These are phyloP conservation scores for Champsocephalus esox DNA, from an alignment of 2,797 vertebrate genomes.

Conservation along the genomic window DNA sequence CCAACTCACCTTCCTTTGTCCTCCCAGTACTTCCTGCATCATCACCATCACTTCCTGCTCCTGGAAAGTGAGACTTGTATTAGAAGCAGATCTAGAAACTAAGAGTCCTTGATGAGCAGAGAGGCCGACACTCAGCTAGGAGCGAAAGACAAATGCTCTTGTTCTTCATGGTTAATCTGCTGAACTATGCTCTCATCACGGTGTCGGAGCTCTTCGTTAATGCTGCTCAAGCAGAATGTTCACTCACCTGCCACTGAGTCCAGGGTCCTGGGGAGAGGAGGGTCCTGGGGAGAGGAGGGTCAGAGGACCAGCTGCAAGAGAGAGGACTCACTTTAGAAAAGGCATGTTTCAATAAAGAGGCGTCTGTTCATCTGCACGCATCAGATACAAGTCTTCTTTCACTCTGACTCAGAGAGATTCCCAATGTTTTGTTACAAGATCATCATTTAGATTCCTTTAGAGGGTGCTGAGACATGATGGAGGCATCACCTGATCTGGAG, in stretches of 20 bases:
- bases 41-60: no score
- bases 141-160: no score
- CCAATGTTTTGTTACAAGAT: slow-evolving; percentile 87
- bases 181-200: no score
- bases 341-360: accelerated
- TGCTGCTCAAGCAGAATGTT: no score
- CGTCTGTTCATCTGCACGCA: slow-evolving; percentile 68
- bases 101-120: accelerated
- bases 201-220: slow-evolving; percentile 31
- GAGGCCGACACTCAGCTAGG: slow-evolving; percentile 56
- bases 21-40: no score
- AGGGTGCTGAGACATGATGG: accelerated
- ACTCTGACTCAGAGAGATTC: slow-evolving; percentile 97
- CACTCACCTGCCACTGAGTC: background rate
- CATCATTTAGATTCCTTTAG: slow-evolving; percentile 86
- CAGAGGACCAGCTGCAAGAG: slow-evolving; percentile 34
- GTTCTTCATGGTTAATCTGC: no score
- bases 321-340: background rate
- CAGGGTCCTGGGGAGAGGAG: accelerated
- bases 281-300: accelerated
- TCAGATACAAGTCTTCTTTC: slow-evolving; percentile 89
- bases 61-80: no score
- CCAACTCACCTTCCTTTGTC: no score
- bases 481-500: slow-evolving; percentile 27
- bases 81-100: no score